phyloP scores from a whole-genome alignment of 2,113 vertebrate genomes.

The Suricata suricatta region DNA sequence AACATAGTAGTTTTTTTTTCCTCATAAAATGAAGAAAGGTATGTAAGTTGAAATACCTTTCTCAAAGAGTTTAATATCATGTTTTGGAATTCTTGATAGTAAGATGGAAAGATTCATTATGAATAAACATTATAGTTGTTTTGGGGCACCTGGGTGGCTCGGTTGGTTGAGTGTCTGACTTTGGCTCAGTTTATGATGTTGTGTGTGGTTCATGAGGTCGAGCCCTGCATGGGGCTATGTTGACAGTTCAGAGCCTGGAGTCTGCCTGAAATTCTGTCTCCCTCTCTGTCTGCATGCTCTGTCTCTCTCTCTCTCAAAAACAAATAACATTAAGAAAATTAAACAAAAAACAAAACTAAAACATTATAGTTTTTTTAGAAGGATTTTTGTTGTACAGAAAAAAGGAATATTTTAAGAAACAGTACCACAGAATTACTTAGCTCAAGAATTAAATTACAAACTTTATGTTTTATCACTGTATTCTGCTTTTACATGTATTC shows the following conservation, averaged over 20 bases:
- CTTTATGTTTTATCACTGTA: not conserved
- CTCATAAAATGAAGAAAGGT: not conserved
- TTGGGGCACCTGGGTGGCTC: too few species aligned
- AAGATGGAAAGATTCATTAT: not conserved
- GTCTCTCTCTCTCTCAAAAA: too few species aligned
- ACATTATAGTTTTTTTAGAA: not conserved
- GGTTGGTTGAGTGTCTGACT: too few species aligned
- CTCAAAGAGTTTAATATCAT: not conserved
- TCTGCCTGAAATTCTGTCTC: too few species aligned
- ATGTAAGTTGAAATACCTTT: not conserved
- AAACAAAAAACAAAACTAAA: too few species aligned
- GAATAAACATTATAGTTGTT: not conserved
- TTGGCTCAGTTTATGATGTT: too few species aligned
- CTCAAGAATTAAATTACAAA: not conserved
- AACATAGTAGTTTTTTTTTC: not conserved
- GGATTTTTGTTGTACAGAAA: constrained; percentile 13
- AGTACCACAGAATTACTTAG: not conserved
- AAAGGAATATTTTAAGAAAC: not conserved
- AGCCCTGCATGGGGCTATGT: too few species aligned
- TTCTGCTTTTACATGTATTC: not conserved
- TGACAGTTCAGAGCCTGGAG: too few species aligned
- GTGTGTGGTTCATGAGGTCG: too few species aligned
- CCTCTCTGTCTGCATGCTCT: too few species aligned
- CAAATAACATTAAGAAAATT: too few species aligned
- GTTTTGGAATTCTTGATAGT: constrained; percentile 13